A percentile compares a stretch with the other conserved stretches of the same genome.
Conservation (phyloP, 2,888 invertebrate genomes). For the Diachrysia chrysitis region DNA sequence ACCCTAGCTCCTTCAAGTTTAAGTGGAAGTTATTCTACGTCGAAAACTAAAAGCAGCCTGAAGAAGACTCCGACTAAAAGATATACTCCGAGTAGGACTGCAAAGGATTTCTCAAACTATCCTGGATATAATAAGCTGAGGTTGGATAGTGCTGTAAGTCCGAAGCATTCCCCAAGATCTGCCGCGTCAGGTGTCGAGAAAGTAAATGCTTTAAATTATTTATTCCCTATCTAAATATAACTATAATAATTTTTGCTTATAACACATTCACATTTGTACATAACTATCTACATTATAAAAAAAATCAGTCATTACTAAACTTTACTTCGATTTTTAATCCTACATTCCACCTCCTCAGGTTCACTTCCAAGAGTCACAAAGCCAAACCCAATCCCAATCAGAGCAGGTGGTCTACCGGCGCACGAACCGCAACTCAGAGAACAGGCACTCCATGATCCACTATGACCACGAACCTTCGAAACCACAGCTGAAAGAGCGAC, state of each 20-base stretch:
- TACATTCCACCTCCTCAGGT: constrained; percentile 66
- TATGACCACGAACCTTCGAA: constrained; percentile 83
- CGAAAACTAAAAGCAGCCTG: constrained; percentile 82
- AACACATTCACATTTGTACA: too few relatives aligned
- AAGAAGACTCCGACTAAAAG: constrained; percentile 83
- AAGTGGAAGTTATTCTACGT: constrained; percentile 81
- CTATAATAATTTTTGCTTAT: too few relatives aligned
- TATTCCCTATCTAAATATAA: too few relatives aligned
- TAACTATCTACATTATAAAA: too few relatives aligned
- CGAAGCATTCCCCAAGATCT: constrained; percentile 83
- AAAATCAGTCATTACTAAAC: too few relatives aligned
- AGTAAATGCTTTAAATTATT: constrained; percentile 59
- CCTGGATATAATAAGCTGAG: constrained; percentile 86
- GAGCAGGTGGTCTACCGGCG: constrained; percentile 79
- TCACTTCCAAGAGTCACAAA: constrained; percentile 82
- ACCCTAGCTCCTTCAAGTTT: constrained; percentile 83
- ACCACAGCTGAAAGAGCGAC: constrained; percentile 82
- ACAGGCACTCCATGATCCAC: constrained; percentile 87
- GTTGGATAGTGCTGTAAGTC: constrained; percentile 85
- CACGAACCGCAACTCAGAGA: constrained; percentile 79
- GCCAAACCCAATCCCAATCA: constrained; percentile 66
- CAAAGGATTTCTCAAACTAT: constrained; percentile 76
- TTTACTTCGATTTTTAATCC: not conserved
- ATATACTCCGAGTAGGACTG: constrained; percentile 75
- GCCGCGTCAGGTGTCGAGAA: constrained; percentile 75